phyloP scores from a whole-genome alignment of 2,797 vertebrate species.

The Channa striata region DNA sequence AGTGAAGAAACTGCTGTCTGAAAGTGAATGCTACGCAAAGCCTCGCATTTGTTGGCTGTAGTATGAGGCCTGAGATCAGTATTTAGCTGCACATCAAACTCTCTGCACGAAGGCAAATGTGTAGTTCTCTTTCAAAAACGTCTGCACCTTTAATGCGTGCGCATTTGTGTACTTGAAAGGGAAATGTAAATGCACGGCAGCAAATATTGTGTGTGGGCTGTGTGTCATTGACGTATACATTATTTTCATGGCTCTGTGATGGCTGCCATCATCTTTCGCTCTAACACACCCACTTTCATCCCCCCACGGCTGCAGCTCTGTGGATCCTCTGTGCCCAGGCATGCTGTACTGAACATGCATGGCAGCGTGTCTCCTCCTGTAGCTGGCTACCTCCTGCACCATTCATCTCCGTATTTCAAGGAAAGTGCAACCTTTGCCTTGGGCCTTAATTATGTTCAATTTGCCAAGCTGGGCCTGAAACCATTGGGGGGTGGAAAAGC shows the following conservation, averaged over 20 bases:
- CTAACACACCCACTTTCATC: not conserved
- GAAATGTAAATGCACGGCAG: not conserved
- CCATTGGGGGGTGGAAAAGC: conserved; percentile 85
- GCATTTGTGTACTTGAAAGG: not conserved
- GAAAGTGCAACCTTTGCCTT: conserved; percentile 89
- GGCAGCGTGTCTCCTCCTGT: conserved; percentile 66
- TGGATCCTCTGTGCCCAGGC: conserved; percentile 63
- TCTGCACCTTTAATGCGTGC: not conserved
- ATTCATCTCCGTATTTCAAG: conserved; percentile 83
- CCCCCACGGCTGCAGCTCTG: conserved; percentile 43
- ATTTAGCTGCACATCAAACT: not conserved
- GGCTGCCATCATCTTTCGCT: conserved; percentile 54
- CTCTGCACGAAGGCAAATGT: not conserved
- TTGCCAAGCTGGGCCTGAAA: conserved; percentile 88
- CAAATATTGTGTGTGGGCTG: not conserved
- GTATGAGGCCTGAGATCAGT: too few species aligned
- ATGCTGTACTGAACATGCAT: conserved; percentile 73
- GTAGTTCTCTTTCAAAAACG: not conserved
- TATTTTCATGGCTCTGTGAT: conserved; percentile 63
- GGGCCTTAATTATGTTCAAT: conserved; percentile 91
- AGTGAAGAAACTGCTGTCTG: not conserved
- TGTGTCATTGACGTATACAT: conserved; percentile 33
- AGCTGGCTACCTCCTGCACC: conserved; percentile 72
- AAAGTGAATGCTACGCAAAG: too few species aligned
- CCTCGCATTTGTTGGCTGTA: too few species aligned